Evolutionary conservation across 2,113 vertebrate genomes (phyloP).

Genomic region (Condylura cristata): DNA sequence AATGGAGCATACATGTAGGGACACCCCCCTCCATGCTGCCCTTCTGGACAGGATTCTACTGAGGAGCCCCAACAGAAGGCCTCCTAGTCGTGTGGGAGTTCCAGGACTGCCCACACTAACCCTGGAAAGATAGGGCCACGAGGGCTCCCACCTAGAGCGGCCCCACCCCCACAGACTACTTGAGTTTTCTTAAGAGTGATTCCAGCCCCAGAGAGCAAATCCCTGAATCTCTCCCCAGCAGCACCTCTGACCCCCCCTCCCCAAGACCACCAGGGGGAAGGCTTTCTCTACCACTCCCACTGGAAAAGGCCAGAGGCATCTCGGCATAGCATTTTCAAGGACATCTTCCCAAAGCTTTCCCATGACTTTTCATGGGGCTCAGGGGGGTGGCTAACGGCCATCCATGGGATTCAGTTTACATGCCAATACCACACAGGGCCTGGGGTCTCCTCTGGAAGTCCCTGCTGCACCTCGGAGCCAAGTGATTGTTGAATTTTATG

Average conservation of each 20-base stretch:
- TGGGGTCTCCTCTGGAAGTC: not conserved
- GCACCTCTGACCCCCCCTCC: not conserved
- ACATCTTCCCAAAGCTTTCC: not conserved
- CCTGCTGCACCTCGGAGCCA: not conserved
- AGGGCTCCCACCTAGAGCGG: not conserved
- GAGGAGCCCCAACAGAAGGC: not conserved
- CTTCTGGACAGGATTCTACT: not conserved
- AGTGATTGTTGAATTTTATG: not conserved
- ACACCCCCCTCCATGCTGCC: too few relatives aligned
- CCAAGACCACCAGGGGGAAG: rapidly evolving
- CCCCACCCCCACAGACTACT: not conserved
- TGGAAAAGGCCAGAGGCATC: not conserved
- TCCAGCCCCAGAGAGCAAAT: not conserved
- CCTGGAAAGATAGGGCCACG: not conserved
- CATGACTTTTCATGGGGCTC: not conserved
- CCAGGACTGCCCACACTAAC: too few relatives aligned
- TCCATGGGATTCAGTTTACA: not conserved
- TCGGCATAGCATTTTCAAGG: not conserved
- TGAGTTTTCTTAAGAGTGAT: not conserved
- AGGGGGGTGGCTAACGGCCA: not conserved
- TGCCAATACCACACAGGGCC: not conserved
- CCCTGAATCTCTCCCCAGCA: not conserved
- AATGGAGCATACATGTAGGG: not conserved
- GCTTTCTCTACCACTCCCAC: not conserved
- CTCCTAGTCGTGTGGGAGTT: not conserved